These are phyloP conservation scores for Amphipyra berbera DNA, from an alignment of 2,888 invertebrate genomes.

Conservation along the genomic window DNA sequence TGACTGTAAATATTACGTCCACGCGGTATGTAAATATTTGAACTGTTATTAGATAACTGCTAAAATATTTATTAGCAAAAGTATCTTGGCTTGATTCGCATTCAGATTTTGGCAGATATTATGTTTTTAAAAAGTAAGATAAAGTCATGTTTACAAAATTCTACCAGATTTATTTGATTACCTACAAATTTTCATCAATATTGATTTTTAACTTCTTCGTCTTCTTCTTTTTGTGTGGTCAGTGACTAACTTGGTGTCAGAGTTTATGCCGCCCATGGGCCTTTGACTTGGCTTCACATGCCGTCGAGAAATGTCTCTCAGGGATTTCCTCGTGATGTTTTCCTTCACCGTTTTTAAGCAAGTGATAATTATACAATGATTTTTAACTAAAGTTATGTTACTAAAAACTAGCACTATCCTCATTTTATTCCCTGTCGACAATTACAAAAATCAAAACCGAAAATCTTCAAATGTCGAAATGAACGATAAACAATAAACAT, in stretches of 20 bases:
- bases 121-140: not conserved
- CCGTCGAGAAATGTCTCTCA: too few relatives aligned
- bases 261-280: too few relatives aligned
- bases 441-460: not conserved
- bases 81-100: not conserved
- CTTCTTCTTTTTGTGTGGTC: too few relatives aligned
- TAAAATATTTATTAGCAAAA: slow-evolving; percentile 7
- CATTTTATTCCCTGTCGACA: not conserved
- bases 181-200: slow-evolving; percentile 25
- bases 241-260: too few relatives aligned
- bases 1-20: slow-evolving; percentile 35
- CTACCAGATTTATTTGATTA: not conserved
- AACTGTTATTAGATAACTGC: slow-evolving; percentile 21
- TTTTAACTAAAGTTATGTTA: not conserved
- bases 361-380: too few relatives aligned
- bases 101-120: not conserved
- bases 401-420: not conserved
- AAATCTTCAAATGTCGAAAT: slow-evolving; percentile 8
- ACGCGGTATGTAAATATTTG: slow-evolving; percentile 40
- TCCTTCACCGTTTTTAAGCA: too few relatives aligned
- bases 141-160: slow-evolving; percentile 9
- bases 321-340: too few relatives aligned
- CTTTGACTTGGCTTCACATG: too few relatives aligned
- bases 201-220: slow-evolving; percentile 22
- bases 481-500: slow-evolving; percentile 53